phyloP scores from a whole-genome alignment of 2,888 invertebrate genomes.

The Acanthococcus lagerstroemiae region DNA sequence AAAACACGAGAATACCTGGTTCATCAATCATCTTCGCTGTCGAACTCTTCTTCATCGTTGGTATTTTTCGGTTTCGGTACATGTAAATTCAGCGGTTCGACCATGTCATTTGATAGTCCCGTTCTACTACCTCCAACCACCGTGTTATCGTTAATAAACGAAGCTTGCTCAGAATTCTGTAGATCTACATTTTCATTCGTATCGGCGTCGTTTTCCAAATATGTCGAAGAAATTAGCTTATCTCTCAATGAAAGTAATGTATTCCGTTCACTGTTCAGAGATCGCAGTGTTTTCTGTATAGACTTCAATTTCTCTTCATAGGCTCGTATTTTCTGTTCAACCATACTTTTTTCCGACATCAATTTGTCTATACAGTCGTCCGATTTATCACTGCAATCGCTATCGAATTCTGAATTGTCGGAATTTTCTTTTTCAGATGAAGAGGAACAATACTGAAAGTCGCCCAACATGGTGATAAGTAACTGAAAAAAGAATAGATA shows the following conservation, averaged over 20 bases:
- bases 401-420: constrained; percentile 3
- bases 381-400: constrained; percentile 13
- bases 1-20: background rate
- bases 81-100: constrained; percentile 8
- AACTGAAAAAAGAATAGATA: too few relatives aligned
- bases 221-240: background rate
- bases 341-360: background rate
- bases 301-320: background rate
- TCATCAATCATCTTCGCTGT: constrained; percentile 11
- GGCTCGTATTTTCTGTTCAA: constrained; percentile 3
- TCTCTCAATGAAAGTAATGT: background rate
- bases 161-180: too few relatives aligned
- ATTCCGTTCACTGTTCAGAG: constrained; percentile 13
- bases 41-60: constrained; percentile 14
- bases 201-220: background rate
- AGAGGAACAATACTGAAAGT: constrained; percentile 20
- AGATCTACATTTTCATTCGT: too few relatives aligned
- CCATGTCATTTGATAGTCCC: too few relatives aligned
- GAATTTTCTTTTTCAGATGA: constrained; percentile 9
- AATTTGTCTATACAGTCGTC: constrained; percentile 5
- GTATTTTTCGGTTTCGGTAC: background rate
- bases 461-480: constrained; percentile 26
- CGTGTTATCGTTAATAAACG: too few relatives aligned
- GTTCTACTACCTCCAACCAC: too few relatives aligned
- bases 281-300: constrained; percentile 6